Evolutionary conservation across 1,140 invertebrate genomes (phyloP), one percentile per base, ranked within the genome.

Genomic region (Drosophila obscura): DNA sequence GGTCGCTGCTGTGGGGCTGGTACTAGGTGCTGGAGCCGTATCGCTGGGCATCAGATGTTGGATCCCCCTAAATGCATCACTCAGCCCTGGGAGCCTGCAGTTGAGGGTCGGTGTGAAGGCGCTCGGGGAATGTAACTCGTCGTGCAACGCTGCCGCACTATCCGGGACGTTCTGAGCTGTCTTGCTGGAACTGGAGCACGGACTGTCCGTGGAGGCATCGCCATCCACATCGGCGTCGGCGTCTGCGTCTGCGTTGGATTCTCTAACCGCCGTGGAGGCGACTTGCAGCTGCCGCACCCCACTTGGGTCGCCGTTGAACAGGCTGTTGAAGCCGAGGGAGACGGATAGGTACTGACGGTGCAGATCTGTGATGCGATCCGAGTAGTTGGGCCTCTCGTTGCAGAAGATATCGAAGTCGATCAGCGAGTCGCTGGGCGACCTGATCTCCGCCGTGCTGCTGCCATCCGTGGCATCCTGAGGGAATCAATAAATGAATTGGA

Each of bases 291-390:
- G 4, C 5, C 48, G 44, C 5, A 49, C 15, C 3, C 45, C 41
- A 3, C 61, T 58, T 11, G 62, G 7, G 0, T 87, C 71, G 15
- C 59, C 82, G 31, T 88, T 83, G 48, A 91, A 91, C 1, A 91
- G 64, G 26, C 72, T 90, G 49, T 91, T 91, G 22, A 91, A 91
- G 7, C 90, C 90, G 15, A 90, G 77, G 2, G 91, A 90, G 5
- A 89, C 83, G 2, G 90, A 91, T 6, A 91, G 50, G 53, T 91
- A 91, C 62, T 91, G 90, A 5, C 89, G 77, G 71, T 91, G 90
- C 11, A 91, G 66, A 53, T 91, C 90, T 1, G 90, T 91, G 15
- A 91, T 91, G 31, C 78, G 87, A 75, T 91, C 90, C 26, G 82
- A 83, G 39, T 90, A 91, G 58, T 91, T 91, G 22, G 90, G 77